Conservation (phyloP, 2,888 invertebrate genomes). For the Mimumesa dahlbomi region DNA sequence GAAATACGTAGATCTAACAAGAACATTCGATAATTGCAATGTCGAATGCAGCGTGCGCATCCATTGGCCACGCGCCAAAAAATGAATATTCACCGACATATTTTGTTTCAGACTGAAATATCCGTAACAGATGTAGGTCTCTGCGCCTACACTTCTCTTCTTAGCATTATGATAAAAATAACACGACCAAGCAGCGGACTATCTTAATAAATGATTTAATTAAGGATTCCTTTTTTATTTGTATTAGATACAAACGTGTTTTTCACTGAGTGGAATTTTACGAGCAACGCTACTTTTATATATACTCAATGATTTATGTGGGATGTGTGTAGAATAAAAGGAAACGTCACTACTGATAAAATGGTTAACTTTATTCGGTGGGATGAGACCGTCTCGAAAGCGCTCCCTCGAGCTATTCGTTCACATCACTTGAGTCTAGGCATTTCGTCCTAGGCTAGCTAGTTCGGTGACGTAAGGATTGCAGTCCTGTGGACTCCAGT, state of each 20-base stretch:
- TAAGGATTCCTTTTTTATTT: conserved; percentile 35
- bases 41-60: conserved; percentile 23
- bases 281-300: neutral
- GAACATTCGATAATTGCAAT: neutral
- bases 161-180: conserved; percentile 61
- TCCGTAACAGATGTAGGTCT: conserved; percentile 71
- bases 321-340: too few relatives aligned
- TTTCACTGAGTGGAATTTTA: neutral
- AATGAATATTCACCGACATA: conserved; percentile 62
- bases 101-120: conserved; percentile 72
- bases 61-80: conserved; percentile 65
- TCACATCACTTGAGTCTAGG: too few relatives aligned
- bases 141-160: conserved; percentile 28
- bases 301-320: too few relatives aligned
- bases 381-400: too few relatives aligned
- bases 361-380: too few relatives aligned
- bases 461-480: too few relatives aligned
- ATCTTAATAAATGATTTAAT: conserved; percentile 39
- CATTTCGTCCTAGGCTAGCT: too few relatives aligned
- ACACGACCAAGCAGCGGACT: conserved; percentile 37
- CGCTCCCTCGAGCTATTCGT: too few relatives aligned
- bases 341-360: too few relatives aligned
- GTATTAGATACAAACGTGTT: neutral
- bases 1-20: neutral
- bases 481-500: too few relatives aligned